Evolutionary conservation across 2,888 invertebrate species (phyloP), one percentile per base, ranked within the genome.

Genomic region (Caenorhabditis virilis): DNA sequence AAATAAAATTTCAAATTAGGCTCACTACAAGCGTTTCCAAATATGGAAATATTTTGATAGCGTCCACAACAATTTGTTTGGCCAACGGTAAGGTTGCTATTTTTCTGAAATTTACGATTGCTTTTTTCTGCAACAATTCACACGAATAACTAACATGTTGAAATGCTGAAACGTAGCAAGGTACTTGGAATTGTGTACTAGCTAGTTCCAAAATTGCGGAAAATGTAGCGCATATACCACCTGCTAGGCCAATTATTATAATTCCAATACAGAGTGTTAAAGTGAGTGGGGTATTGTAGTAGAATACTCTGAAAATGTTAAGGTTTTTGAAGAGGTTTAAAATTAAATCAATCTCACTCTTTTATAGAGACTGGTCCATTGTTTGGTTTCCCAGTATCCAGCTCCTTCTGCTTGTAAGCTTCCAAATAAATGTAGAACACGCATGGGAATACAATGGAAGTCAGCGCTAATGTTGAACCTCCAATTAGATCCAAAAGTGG

Each of bases 151-250:
- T 30, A 30, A 30, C 13, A 13, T 47, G 33, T 30, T 30, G 35
- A 16, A 70, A 69, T 25, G 63, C 60, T 11, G 68, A 52, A 30
- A 73, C 68, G 46, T 80, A 80, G 62, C 80, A 80, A 13, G 80
- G 80, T 11, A 69, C 42, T 15, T 63, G 43, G 62, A 80, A 80
- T 30, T 76, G 57, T 2, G 79, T 76, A 0, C 73, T 48, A 4
- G 78, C 69, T 5, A 80, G 62, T 43, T 77, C 80, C 4, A 52
- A 53, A 43, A 80, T 77, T 7, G 80, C 80, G 1, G 80, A 78
- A 56, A 64, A 81, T 2, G 80, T 81, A 13, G 80, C 80, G 13
- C 79, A 78, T 2, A 71, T 58, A 23, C 79, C 80, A 39, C 80
- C 78, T 23, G 81, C 47, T 3, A 78, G 20, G 11, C 78, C 80